These are phyloP conservation scores for Nesospiza acunhae DNA, from an alignment of 2,113 vertebrate genomes.

Conservation along the genomic window DNA sequence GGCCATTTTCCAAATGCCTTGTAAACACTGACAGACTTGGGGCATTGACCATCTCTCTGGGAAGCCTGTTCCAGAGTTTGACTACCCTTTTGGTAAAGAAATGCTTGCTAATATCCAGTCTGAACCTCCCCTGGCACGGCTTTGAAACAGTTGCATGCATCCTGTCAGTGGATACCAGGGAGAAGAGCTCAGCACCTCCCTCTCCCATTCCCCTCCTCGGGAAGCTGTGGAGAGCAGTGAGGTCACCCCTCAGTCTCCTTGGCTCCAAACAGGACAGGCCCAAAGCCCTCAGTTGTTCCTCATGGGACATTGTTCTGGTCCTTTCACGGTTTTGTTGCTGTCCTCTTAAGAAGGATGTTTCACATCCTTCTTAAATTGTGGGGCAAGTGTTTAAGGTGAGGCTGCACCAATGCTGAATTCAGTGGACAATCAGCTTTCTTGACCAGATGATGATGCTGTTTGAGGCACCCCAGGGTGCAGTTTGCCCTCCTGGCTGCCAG, in stretches of 20 bases:
- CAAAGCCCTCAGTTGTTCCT: background rate
- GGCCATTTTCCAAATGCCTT: background rate
- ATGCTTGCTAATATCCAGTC: background rate
- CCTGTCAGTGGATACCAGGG: background rate
- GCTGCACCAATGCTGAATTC: background rate
- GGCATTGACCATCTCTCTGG: background rate
- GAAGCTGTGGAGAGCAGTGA: background rate
- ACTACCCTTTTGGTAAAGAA: background rate
- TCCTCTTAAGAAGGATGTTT: background rate
- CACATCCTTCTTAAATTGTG: background rate
- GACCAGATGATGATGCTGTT: background rate
- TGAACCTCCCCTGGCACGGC: background rate
- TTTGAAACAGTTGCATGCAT: fast-evolving
- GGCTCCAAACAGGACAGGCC: background rate
- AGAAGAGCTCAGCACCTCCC: background rate
- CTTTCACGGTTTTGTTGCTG: background rate
- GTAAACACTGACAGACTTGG: background rate
- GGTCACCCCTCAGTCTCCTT: background rate
- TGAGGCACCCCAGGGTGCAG: background rate
- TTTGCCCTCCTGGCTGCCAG: background rate
- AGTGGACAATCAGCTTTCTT: background rate
- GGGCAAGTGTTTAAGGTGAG: background rate
- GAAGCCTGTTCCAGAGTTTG: background rate
- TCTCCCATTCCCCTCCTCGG: background rate
- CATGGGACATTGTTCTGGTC: background rate